Conservation (phyloP, 2,113 vertebrate species). For the Ciconia stormi region DNA sequence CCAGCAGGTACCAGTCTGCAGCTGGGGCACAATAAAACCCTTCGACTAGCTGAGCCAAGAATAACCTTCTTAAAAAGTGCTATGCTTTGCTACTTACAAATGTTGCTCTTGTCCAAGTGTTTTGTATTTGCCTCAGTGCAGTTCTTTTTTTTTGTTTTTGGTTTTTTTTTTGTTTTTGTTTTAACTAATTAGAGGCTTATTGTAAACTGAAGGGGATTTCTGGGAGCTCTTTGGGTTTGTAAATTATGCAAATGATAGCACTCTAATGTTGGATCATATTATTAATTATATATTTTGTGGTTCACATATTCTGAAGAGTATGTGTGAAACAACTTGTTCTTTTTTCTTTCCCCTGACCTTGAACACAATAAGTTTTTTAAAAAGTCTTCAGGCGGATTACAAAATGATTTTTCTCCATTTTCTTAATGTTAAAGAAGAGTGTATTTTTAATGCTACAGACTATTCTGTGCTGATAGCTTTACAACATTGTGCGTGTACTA, state of each 20-base stretch:
- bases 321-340: neutral
- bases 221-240: constrained; percentile 3
- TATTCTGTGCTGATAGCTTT: neutral
- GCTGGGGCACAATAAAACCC: constrained; percentile 29
- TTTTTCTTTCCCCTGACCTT: neutral
- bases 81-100: constrained; percentile 15
- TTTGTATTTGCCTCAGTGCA: constrained; percentile 19
- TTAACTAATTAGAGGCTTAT: constrained; percentile 1
- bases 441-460: neutral
- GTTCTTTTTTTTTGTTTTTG: neutral
- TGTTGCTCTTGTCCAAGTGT: neutral
- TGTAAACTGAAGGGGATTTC: constrained; percentile 29
- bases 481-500: neutral
- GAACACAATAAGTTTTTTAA: neutral
- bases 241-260: constrained; percentile 19
- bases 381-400: neutral
- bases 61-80: constrained; percentile 26
- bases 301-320: neutral
- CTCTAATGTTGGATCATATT: neutral
- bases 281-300: constrained; percentile 1
- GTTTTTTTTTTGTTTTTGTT: neutral
- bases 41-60: constrained; percentile 9
- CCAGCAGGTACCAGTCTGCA: constrained; percentile 46
- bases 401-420: neutral
- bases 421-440: neutral